Conservation (phyloP, 2,797 vertebrate genomes). For the Amblyopsis hoosieri region DNA sequence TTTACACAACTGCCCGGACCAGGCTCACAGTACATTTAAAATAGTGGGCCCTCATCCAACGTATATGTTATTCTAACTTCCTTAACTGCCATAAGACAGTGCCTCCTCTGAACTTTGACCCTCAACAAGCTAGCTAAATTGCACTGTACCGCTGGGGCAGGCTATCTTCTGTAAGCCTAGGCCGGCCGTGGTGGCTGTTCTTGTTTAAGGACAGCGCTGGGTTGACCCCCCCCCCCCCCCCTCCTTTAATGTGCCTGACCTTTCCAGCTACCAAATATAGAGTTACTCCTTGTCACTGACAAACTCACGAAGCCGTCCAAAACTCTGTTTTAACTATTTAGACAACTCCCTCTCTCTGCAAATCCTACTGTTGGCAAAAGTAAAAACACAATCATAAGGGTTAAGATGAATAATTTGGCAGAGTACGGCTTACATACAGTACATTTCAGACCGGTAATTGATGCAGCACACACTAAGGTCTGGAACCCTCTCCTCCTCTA, state of each 20-base stretch:
- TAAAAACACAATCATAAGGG: not conserved
- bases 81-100: conserved; percentile 51
- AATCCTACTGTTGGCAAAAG: not conserved
- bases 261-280: not conserved
- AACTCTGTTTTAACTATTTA: conserved; percentile 3
- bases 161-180: conserved; percentile 1
- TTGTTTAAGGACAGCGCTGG: not conserved
- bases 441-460: conserved; percentile 5
- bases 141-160: conserved; percentile 1
- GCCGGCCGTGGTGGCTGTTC: not conserved
- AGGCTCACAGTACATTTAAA: conserved; percentile 47
- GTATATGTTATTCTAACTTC: conserved; percentile 65
- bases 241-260: not conserved
- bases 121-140: conserved; percentile 34
- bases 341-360: conserved; percentile 1
- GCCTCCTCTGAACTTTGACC: conserved; percentile 58
- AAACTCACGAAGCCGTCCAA: not conserved
- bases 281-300: not conserved
- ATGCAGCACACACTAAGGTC: not conserved
- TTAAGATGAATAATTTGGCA: not conserved
- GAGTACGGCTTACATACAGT: not conserved
- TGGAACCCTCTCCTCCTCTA: conserved; percentile 11
- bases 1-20: conserved; percentile 51
- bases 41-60: conserved; percentile 58
- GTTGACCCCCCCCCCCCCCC: not conserved